Percentiles rank a stretch among this genome's conserved stretches.
These are phyloP conservation scores for Acanthopleura granulata DNA, from an alignment of 2,888 invertebrate species.

Conservation along the genomic window DNA sequence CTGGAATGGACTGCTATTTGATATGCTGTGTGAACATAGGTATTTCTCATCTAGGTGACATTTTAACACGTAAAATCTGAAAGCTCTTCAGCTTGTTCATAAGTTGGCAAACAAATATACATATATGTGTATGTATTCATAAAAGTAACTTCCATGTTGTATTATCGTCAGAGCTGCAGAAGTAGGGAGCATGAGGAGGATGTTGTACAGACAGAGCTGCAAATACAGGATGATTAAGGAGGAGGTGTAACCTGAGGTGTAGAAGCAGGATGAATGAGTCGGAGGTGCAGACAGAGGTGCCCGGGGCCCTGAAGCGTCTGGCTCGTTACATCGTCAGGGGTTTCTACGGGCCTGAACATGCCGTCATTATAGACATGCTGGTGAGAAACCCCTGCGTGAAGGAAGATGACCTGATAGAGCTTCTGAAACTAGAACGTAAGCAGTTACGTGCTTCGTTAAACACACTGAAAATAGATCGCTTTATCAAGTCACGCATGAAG, in stretches of 20 bases:
- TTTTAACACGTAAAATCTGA: no score
- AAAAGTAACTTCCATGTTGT: no score
- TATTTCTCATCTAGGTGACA: no score
- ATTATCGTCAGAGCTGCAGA: no score
- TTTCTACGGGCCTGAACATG: conserved; percentile 94
- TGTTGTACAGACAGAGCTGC: no score
- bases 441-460: conserved; percentile 88
- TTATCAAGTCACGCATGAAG: conserved; percentile 79
- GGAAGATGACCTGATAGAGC: conserved; percentile 79
- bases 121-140: no score
- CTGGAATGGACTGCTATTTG: no score
- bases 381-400: conserved; percentile 90
- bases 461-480: conserved; percentile 87
- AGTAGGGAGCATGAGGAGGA: no score
- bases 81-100: no score
- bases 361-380: conserved; percentile 93
- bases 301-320: conserved; percentile 89
- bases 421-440: conserved; percentile 91
- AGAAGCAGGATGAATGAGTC: not conserved
- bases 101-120: no score
- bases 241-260: not conserved
- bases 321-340: conserved; percentile 92
- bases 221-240: no score
- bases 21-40: no score
- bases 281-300: conserved; percentile 83